Percentiles rank a stretch among this genome's conserved stretches.
phyloP scores from a whole-genome alignment of 2,888 invertebrate genomes.

The Atethmia centrago region DNA sequence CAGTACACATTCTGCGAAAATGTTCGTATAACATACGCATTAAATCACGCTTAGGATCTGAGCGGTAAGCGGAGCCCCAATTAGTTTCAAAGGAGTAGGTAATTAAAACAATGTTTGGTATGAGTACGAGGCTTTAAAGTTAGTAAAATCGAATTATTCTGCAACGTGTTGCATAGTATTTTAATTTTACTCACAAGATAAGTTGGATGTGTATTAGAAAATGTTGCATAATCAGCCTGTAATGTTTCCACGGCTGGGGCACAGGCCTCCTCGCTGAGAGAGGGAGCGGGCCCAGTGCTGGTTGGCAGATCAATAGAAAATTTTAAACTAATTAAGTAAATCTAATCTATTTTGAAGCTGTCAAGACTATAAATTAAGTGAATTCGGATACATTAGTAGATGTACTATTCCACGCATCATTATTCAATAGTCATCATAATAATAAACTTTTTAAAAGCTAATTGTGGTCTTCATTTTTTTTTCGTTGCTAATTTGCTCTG shows the following conservation, averaged over 20 bases:
- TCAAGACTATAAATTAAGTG: neutral
- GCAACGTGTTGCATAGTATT: constrained; percentile 18
- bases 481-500: too few species aligned
- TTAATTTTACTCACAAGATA: neutral
- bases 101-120: constrained; percentile 47
- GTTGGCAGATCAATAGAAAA: too few species aligned
- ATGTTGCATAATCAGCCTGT: too few species aligned
- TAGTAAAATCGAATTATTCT: constrained; percentile 25
- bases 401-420: too few species aligned
- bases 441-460: too few species aligned
- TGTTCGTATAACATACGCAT: constrained; percentile 18
- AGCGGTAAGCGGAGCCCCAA: constrained; percentile 26
- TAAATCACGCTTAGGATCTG: constrained; percentile 31
- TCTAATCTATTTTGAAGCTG: neutral
- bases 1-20: constrained; percentile 9
- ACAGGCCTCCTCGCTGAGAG: too few species aligned
- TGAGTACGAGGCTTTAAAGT: constrained; percentile 19
- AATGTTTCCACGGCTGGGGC: too few species aligned
- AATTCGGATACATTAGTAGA: too few species aligned
- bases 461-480: too few species aligned
- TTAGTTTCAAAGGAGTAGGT: constrained; percentile 52
- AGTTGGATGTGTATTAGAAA: neutral
- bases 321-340: neutral
- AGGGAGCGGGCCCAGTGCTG: too few species aligned
- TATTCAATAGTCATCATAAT: too few species aligned